These are phyloP conservation scores for Melipona bicolor DNA, from an alignment of 2,888 invertebrate species.

Conservation along the genomic window DNA sequence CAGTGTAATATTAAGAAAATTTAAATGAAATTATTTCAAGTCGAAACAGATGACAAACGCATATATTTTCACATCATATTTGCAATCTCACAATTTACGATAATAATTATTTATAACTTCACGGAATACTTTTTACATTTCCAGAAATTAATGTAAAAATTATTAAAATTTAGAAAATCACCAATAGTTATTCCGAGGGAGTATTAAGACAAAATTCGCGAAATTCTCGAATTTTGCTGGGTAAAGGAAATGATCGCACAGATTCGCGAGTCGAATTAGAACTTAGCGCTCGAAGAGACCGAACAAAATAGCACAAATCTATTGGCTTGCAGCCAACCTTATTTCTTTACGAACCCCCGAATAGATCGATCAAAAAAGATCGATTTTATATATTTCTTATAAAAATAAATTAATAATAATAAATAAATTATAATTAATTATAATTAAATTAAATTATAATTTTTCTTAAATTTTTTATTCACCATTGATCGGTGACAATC, in stretches of 20 bases:
- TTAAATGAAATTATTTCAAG: background rate
- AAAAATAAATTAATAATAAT: too few relatives aligned
- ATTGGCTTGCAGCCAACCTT: slow-evolving; percentile 75
- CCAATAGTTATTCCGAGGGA: background rate
- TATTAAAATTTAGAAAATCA: slow-evolving; percentile 4
- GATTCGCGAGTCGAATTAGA: slow-evolving; percentile 50
- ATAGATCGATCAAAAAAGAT: slow-evolving; percentile 48
- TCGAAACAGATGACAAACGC: background rate
- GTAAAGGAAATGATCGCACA: slow-evolving; percentile 46
- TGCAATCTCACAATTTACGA: background rate
- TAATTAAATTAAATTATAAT: too few relatives aligned
- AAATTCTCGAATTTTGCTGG: slow-evolving; percentile 19
- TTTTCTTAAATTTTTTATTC: too few relatives aligned
- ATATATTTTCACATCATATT: background rate
- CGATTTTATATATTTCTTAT: slow-evolving; percentile 31
- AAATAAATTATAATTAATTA: too few relatives aligned
- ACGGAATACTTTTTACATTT: slow-evolving; percentile 15
- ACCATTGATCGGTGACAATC: background rate
- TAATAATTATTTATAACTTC: background rate
- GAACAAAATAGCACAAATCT: slow-evolving; percentile 79
- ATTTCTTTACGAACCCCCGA: slow-evolving; percentile 59
- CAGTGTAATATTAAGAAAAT: background rate
- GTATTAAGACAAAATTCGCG: background rate
- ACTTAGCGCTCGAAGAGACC: slow-evolving; percentile 57
- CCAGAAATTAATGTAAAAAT: background rate